Evolutionary conservation across 2,888 invertebrate genomes (phyloP).

Genomic region (Caenorhabditis drosophilae): DNA sequence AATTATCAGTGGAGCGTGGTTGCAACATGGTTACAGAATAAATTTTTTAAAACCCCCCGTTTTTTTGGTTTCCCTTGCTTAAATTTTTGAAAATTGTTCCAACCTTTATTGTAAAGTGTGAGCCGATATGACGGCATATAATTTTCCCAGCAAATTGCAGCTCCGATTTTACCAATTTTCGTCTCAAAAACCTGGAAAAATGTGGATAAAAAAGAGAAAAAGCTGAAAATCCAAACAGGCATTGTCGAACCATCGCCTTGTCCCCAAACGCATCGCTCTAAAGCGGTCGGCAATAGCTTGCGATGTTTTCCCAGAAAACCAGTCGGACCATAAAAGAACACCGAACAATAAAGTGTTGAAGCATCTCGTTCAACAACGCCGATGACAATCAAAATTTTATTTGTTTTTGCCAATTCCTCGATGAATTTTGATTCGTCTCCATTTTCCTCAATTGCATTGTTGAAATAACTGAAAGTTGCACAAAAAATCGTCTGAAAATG

Average conservation of each 20-base stretch:
- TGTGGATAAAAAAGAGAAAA: not conserved
- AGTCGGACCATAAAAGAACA: slow-evolving; percentile 58
- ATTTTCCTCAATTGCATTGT: slow-evolving; percentile 52
- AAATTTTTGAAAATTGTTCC: too few relatives aligned
- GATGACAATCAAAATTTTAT: slow-evolving; percentile 51
- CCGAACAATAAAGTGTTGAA: slow-evolving; percentile 63
- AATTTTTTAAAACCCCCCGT: too few relatives aligned
- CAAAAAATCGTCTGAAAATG: not conserved
- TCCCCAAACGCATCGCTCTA: slow-evolving; percentile 64
- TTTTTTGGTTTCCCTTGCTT: too few relatives aligned
- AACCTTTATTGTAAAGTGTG: slow-evolving; percentile 48
- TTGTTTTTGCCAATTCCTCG: slow-evolving; percentile 27
- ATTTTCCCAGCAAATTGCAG: slow-evolving; percentile 65
- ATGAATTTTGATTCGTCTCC: slow-evolving; percentile 46
- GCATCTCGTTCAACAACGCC: slow-evolving; percentile 62
- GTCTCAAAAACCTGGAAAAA: slow-evolving; percentile 38
- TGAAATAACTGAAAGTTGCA: slow-evolving; percentile 47
- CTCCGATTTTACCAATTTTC: slow-evolving; percentile 54
- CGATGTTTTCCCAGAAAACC: slow-evolving; percentile 60
- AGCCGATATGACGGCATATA: slow-evolving; percentile 60
- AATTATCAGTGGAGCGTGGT: too few relatives aligned
- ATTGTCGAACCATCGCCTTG: slow-evolving; percentile 62
- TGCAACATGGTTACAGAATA: too few relatives aligned
- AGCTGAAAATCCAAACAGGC: slow-evolving; percentile 27
- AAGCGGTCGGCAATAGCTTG: slow-evolving; percentile 61